phyloP scores from a whole-genome alignment of 2,888 invertebrate species.

The Drosophila subsilvestris region DNA sequence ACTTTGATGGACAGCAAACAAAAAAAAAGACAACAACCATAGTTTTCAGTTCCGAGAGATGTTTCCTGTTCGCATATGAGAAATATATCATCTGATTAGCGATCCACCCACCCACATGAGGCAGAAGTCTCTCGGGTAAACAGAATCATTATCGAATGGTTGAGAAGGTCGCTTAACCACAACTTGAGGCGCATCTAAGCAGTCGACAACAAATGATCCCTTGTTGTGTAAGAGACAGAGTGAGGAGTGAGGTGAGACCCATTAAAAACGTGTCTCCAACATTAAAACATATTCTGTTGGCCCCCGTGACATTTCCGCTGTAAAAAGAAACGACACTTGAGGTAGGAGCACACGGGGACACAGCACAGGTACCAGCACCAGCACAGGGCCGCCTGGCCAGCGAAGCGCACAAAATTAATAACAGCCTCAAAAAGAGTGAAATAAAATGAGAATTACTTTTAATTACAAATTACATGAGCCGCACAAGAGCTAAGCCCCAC shows the following conservation, averaged over 20 bases:
- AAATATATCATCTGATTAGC: not conserved
- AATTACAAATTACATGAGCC: constrained; percentile 75
- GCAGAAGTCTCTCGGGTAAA: not conserved
- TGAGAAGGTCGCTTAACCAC: not conserved
- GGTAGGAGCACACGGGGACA: not conserved
- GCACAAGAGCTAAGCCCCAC: constrained; percentile 54
- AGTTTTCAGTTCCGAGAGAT: not conserved
- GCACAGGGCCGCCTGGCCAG: constrained; percentile 28
- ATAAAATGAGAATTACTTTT: constrained; percentile 58
- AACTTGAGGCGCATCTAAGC: constrained; percentile 33
- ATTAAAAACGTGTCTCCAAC: constrained; percentile 47
- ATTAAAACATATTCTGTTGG: constrained; percentile 33
- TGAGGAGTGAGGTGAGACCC: constrained; percentile 4
- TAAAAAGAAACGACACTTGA: constrained; percentile 25
- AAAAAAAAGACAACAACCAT: too few species aligned
- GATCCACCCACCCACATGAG: not conserved
- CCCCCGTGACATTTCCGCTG: constrained; percentile 49
- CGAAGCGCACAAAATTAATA: constrained; percentile 52
- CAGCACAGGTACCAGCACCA: not conserved
- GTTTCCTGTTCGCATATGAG: not conserved
- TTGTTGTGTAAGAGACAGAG: not conserved
- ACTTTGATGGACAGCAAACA: not conserved
- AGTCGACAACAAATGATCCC: constrained; percentile 22
- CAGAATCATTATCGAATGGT: not conserved
- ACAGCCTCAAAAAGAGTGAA: constrained; percentile 47